Conservation (phyloP, 2,888 invertebrate genomes). For the Herminia tarsipennalis region DNA sequence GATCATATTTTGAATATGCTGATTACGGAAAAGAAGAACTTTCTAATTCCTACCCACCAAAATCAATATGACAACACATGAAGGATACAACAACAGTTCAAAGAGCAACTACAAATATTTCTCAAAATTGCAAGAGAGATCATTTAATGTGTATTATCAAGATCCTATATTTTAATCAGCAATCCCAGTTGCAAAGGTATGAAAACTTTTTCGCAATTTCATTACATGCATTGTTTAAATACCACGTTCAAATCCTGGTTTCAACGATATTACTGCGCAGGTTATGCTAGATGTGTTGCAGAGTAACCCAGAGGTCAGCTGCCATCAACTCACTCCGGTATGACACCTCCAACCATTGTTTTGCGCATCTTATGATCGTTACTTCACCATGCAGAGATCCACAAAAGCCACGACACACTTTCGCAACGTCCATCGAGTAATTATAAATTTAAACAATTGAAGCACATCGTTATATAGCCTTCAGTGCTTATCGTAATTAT, state of each 20-base stretch:
- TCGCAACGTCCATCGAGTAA: constrained; percentile 45
- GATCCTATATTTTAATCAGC: too few relatives aligned
- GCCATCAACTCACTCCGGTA: constrained; percentile 39
- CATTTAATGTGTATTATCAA: too few relatives aligned
- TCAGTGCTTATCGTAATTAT: constrained; percentile 38
- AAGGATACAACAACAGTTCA: too few relatives aligned
- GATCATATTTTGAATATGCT: background rate
- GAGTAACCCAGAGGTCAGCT: constrained; percentile 32
- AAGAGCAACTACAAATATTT: too few relatives aligned
- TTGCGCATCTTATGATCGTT: constrained; percentile 33
- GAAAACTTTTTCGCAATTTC: background rate
- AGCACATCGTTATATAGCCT: constrained; percentile 35
- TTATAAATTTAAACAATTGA: constrained; percentile 33
- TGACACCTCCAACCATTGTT: constrained; percentile 49
- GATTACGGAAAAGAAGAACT: background rate
- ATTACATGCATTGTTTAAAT: background rate
- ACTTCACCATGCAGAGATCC: constrained; percentile 36
- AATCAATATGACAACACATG: too few relatives aligned
- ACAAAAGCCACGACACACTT: constrained; percentile 58
- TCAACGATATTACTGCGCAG: constrained; percentile 7
- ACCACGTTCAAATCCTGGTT: constrained; percentile 8
- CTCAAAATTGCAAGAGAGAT: too few relatives aligned
- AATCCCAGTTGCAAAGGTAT: too few relatives aligned
- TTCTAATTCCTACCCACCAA: too few relatives aligned
- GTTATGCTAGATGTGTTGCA: constrained; percentile 17